Evolutionary conservation across 2,797 vertebrate species (phyloP).

Genomic region (Mus caroli): DNA sequence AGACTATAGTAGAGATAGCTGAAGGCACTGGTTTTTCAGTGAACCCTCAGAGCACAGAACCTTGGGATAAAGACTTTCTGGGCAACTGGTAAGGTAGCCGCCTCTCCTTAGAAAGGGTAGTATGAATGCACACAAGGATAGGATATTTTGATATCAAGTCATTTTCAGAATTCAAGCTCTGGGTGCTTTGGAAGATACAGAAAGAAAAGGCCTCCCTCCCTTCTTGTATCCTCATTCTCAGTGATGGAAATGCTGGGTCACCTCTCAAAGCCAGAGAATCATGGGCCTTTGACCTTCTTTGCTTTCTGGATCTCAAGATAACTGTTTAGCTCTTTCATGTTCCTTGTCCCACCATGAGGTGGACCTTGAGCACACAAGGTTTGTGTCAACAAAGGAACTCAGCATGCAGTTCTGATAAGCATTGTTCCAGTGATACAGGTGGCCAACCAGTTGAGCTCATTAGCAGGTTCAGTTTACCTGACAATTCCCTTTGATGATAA

Average conservation of each 20-base stretch:
- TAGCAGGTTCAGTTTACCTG: background rate
- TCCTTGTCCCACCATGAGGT: background rate
- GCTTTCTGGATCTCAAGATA: conserved; percentile 41
- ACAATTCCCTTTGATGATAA: background rate
- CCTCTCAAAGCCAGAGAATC: background rate
- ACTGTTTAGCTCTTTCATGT: background rate
- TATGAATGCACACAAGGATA: background rate
- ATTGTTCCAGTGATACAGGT: background rate
- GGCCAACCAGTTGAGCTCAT: background rate
- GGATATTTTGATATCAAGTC: background rate
- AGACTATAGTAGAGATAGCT: background rate
- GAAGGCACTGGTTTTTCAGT: background rate
- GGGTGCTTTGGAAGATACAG: background rate
- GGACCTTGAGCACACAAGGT: background rate
- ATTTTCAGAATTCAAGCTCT: background rate
- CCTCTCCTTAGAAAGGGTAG: background rate
- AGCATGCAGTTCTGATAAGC: background rate
- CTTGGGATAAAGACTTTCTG: background rate
- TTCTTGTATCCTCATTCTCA: conserved; percentile 1
- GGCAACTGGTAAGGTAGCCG: background rate
- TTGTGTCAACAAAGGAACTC: conserved; percentile 51
- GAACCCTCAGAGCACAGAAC: background rate
- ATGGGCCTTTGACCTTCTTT: conserved; percentile 41
- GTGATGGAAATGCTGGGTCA: background rate
- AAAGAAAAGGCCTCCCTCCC: background rate